phyloP scores from a whole-genome alignment of 2,888 invertebrate species.

The Tiliacea citrago region DNA sequence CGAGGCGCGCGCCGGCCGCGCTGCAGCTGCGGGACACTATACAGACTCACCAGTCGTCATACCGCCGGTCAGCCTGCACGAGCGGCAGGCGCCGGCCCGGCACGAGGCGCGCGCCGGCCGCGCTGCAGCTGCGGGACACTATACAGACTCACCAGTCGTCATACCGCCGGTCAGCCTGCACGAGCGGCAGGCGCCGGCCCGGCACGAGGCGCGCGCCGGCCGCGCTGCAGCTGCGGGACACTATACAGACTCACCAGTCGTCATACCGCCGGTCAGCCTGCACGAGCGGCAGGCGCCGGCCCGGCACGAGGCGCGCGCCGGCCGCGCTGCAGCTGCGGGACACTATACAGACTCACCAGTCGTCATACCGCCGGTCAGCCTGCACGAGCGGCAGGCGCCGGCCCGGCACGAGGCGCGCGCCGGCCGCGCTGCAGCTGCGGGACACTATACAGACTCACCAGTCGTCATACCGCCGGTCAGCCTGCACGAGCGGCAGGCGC shows the following conservation, averaged over 20 bases:
- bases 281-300: conserved; percentile 87
- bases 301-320: conserved; percentile 94
- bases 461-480: conserved; percentile 90
- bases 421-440: too few relatives aligned
- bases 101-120: conserved; percentile 93
- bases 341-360: conserved; percentile 92
- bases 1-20: conserved; percentile 93
- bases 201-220: conserved; percentile 94
- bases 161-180: conserved; percentile 85
- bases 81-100: conserved; percentile 91
- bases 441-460: conserved; percentile 92
- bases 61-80: conserved; percentile 83
- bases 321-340: too few relatives aligned
- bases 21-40: too few relatives aligned
- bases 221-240: too few relatives aligned
- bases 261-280: conserved; percentile 88
- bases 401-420: conserved; percentile 94
- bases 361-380: conserved; percentile 88
- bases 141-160: conserved; percentile 92
- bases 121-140: too few relatives aligned
- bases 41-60: conserved; percentile 92
- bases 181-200: conserved; percentile 89
- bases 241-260: conserved; percentile 92
- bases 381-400: conserved; percentile 85
- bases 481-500: conserved; percentile 82